A percentile compares a stretch with the other conserved stretches of the same genome.
phyloP scores from a whole-genome alignment of 2,113 vertebrate genomes.

The Onychostoma macrolepis region DNA sequence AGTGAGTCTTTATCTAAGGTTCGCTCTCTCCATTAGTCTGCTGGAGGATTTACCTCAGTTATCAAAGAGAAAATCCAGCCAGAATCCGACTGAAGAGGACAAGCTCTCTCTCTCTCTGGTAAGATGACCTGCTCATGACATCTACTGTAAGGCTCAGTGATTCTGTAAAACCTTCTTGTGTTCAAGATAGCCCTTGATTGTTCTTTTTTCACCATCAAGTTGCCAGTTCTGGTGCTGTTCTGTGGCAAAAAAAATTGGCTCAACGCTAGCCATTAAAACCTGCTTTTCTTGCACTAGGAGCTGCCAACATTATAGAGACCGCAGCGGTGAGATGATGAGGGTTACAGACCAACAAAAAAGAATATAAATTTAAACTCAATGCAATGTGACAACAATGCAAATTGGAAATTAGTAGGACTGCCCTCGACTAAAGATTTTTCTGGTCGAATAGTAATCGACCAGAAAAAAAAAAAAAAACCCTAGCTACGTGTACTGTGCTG shows the following conservation, averaged over 20 bases:
- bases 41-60: slow-evolving; percentile 11
- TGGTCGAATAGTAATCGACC: too few relatives aligned
- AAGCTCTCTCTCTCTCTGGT: not conserved
- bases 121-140: not conserved
- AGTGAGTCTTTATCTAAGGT: not conserved
- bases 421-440: too few relatives aligned
- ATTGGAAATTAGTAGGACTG: not conserved
- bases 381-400: not conserved
- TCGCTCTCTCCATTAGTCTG: not conserved
- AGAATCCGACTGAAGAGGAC: not conserved
- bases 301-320: not conserved
- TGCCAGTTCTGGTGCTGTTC: not conserved
- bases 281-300: not conserved
- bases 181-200: not conserved
- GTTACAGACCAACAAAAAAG: not conserved
- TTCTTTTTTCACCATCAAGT: not conserved
- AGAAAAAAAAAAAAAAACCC: too few relatives aligned
- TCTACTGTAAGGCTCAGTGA: not conserved
- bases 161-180: not conserved
- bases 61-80: not conserved
- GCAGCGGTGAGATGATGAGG: not conserved
- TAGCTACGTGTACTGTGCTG: too few relatives aligned
- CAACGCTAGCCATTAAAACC: not conserved
- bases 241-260: not conserved
- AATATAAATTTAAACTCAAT: not conserved